Conservation (phyloP, 2,888 invertebrate genomes). For the Drosophila demipolita region DNA sequence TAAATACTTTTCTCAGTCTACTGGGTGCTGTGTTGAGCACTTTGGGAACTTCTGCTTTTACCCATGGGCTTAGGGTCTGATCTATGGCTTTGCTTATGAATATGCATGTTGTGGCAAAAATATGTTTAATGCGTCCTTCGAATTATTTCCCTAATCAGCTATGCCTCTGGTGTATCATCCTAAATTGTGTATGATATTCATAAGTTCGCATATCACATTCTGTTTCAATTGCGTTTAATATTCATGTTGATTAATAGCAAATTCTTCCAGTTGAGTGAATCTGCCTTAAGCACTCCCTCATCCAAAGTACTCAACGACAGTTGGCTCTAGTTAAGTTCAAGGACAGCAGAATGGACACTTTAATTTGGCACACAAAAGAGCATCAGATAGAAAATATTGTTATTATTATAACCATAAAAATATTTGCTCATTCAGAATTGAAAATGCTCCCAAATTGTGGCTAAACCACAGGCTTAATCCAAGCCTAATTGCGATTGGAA, state of each 20-base stretch:
- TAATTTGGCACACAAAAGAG: neutral
- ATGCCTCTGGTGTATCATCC: slow-evolving; percentile 1
- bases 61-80: slow-evolving; percentile 38
- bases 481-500: slow-evolving; percentile 7
- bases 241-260: slow-evolving; percentile 5
- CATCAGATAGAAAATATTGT: neutral
- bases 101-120: slow-evolving; percentile 45
- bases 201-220: slow-evolving; percentile 3
- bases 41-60: slow-evolving; percentile 23
- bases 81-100: slow-evolving; percentile 45
- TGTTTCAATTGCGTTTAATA: neutral
- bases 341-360: neutral
- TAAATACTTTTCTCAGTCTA: slow-evolving; percentile 29
- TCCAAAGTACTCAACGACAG: neutral
- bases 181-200: slow-evolving; percentile 43
- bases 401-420: neutral
- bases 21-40: slow-evolving; percentile 10
- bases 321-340: neutral
- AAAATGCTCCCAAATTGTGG: slow-evolving; percentile 19
- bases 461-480: neutral
- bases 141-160: neutral
- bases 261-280: neutral
- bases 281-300: neutral
- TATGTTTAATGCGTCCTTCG: slow-evolving; percentile 24
- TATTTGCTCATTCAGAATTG: neutral